Evolutionary conservation across 1,140 invertebrate genomes (phyloP), one percentile per base, ranked within the genome.

Genomic region (Rhynchophorus ferrugineus): DNA sequence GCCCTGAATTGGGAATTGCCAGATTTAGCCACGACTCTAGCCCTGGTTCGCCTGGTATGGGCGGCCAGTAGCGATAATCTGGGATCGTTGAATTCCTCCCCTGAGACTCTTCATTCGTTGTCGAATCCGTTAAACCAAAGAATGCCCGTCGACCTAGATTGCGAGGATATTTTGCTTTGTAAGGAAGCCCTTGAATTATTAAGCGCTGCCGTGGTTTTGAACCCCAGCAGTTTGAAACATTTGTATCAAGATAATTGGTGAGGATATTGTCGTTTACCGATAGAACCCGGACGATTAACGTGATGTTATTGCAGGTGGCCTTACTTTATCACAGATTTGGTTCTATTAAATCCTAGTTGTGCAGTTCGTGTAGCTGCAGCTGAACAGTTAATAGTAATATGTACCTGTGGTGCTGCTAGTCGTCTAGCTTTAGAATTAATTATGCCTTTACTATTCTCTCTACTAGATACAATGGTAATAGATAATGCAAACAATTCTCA

Each of bases 111-210:
- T 34, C 84, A 87, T 59, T 70, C 63, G 0, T 60, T 56, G 56
- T 74, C 58, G 67, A 62, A 77, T 58, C 75, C 77, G 37, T 62
- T 61, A 0, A 76, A 77, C 59, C 71, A 72, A n/a, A 73, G 69
- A 37, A 68, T 71, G 39, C 66, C 71, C 7, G 62, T 72, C 33
- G 70, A 66, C 45, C 66, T 73, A 3, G 76, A 79, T 57, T 63
- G 68, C 34, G 75, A 78, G 42, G 78, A 80, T 54, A 68, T 79
- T 19, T 61, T 74, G 65, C 84, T 96, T 57, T 93, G 91, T 64
- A 87, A 89, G 61, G 93, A 97, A 72, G 89, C 91, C 17, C 73
- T 97, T 60, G 93, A 97, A 74, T 83, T 93, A 19, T 72, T 98
- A 37, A 91, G 90, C n/a, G 79, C 94, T 45, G 85, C 85, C 58